phyloP scores from a whole-genome alignment of 1,140 invertebrate species.

The Cherax quadricarinatus region DNA sequence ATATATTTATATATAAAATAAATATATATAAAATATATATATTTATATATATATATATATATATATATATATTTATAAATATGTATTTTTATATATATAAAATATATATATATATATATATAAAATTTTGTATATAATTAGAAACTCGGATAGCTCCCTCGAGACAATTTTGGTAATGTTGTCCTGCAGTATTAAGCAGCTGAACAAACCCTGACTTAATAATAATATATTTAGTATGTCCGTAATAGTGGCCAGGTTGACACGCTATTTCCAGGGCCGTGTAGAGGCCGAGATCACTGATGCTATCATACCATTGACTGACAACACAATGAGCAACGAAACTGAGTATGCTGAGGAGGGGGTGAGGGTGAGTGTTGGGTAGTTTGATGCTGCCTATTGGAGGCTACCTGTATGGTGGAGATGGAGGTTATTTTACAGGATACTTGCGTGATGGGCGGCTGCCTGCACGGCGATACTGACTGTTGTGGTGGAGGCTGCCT shows the following conservation, averaged over 20 bases:
- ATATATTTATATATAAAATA: too few species aligned
- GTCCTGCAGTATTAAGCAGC: neutral
- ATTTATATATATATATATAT: neutral
- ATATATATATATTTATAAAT: neutral
- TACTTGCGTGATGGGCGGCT: too few species aligned
- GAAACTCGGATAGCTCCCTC: neutral
- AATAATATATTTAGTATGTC: neutral
- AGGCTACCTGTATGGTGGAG: too few species aligned
- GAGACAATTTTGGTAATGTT: conserved; percentile 4
- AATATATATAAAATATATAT: too few species aligned
- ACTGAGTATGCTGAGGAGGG: neutral
- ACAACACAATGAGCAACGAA: neutral
- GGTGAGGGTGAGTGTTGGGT: too few species aligned
- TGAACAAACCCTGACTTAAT: neutral
- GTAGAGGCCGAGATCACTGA: neutral
- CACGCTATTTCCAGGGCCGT: neutral
- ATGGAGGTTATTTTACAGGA: too few species aligned
- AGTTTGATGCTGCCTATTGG: too few species aligned
- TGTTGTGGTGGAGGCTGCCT: too few species aligned
- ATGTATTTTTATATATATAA: conserved; percentile 6
- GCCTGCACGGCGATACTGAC: too few species aligned
- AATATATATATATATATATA: conserved; percentile 6
- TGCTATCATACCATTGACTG: neutral
- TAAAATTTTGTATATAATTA: neutral
- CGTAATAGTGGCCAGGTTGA: neutral